Base-by-base conservation (phyloP, 2,797 vertebrate genomes). In the Tolypeutes matacus region DNA sequence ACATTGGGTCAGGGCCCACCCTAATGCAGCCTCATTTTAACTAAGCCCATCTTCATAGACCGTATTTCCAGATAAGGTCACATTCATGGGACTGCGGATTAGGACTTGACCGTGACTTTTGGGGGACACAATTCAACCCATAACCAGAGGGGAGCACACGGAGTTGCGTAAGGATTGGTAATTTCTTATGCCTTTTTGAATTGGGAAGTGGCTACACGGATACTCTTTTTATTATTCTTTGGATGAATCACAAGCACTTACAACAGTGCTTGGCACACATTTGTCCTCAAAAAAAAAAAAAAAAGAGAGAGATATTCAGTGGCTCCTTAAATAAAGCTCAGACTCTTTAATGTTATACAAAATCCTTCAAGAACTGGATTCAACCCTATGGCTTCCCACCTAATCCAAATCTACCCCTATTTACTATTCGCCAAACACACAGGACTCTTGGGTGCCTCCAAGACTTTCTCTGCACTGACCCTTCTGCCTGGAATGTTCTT, bases 311-410 rank as follows among this genome's bases (percentile, higher is more conserved):
- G 58, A 75, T 31, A 56, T 65, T 69, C 20, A 60, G 39, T 46
- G 15, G 51, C 5, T 60, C n/a, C 39, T 10, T 64, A 92, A 93
- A 77, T 46, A 82, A 86, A 96, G 62, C 3, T 95, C 18, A 25
- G 31, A 49, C 49, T 65, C 60, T 75, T 85, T 65, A 53, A 51
- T 46, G 49, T 6, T 3, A 7, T 31, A 31, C 1, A 67, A 78
- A 89, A 7, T 20, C 53, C 46, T 81, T 70, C 31, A 62, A 88
- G 60, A 64, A 83, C 23, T 89, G 51, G 6, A 36, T 77, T 73
- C 31, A 34, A 56, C 13, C 42, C 49, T 25, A 36, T 12, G 39
- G 86, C 39, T 73, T 76, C 27, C 27, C 49, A 39, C 42, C 53
- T 53, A 87, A 51, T 36, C 36, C 75, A 34, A 42, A 65, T 18